These are phyloP conservation scores for Rhabdomys dilectus DNA, from an alignment of 2,113 vertebrate species.

Conservation along the genomic window DNA sequence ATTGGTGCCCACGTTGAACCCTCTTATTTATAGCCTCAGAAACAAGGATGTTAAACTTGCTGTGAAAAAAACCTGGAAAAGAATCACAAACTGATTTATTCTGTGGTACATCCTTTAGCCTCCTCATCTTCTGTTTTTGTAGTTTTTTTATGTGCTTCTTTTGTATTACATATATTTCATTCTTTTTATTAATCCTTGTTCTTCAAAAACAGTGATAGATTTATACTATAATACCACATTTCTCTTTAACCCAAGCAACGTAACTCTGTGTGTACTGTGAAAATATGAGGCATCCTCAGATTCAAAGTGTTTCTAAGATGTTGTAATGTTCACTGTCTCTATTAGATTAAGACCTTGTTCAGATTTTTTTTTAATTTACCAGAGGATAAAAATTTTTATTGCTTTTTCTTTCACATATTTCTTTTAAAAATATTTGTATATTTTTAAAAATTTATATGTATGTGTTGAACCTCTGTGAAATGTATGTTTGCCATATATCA, in stretches of 20 bases:
- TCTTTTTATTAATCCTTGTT: not conserved
- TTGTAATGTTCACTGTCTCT: not conserved
- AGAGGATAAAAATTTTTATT: not conserved
- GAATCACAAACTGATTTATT: not conserved
- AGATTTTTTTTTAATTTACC: no score
- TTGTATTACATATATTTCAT: not conserved
- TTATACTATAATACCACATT: not conserved
- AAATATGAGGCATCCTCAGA: not conserved
- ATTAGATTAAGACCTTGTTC: not conserved
- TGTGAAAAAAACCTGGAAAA: conserved; percentile 45
- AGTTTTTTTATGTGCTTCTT: not conserved
- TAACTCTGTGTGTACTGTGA: not conserved
- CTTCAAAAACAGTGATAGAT: not conserved
- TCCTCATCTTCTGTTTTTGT: not conserved
- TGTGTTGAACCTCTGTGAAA: not conserved
- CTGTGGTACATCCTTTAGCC: rapidly evolving
- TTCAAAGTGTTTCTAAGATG: not conserved
- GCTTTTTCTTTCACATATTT: not conserved
- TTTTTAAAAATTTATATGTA: not conserved
- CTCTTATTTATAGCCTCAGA: conserved; percentile 64
- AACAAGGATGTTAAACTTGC: conserved; percentile 67
- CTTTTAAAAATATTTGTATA: not conserved
- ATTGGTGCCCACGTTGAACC: not conserved
- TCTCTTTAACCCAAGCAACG: not conserved
- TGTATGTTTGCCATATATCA: not conserved